Evolutionary conservation across 2,113 vertebrate genomes (phyloP).

Genomic region (Pelecanoides urinatrix): DNA sequence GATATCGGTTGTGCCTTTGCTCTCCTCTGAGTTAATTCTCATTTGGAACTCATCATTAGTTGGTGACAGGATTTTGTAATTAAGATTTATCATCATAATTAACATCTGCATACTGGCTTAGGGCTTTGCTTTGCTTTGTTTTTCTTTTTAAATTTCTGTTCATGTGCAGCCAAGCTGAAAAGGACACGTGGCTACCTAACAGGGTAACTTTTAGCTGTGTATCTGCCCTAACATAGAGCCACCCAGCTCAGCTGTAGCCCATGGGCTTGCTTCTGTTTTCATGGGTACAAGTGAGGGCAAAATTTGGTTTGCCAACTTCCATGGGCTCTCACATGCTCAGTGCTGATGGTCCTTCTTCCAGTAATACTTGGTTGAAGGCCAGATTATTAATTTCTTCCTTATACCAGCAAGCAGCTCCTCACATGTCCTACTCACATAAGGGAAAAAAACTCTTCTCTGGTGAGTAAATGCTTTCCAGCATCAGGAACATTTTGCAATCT

Average conservation of each 20-base stretch:
- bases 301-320: background rate
- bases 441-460: background rate
- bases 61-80: background rate
- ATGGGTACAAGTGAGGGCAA: background rate
- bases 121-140: background rate
- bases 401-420: background rate
- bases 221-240: background rate
- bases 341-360: background rate
- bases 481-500: background rate
- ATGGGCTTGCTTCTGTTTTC: background rate
- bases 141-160: background rate
- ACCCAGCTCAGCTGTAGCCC: background rate
- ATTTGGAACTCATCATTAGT: background rate
- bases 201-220: background rate
- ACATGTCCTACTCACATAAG: background rate
- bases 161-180: background rate
- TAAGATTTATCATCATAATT: background rate
- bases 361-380: background rate
- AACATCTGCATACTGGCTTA: background rate
- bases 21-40: background rate
- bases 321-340: background rate
- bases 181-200: background rate
- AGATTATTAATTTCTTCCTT: background rate
- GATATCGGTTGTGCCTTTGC: rapidly evolving
- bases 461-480: background rate